Conservation (phyloP, 1,140 invertebrate species). For the Ceratina japonica region DNA sequence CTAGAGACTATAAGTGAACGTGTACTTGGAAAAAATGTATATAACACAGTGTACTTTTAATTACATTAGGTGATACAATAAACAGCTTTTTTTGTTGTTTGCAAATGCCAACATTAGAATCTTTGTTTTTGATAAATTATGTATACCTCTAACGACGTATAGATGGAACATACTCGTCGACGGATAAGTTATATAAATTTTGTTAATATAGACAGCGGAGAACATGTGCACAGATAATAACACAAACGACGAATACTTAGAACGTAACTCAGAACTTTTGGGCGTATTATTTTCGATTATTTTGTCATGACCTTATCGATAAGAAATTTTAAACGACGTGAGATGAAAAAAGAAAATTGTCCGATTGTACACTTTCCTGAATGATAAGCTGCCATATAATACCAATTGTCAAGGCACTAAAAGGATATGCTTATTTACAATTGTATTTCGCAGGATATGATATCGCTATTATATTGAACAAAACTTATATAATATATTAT, state of each 20-base stretch:
- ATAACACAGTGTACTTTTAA: conserved; percentile 80
- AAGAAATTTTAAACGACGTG: conserved; percentile 25
- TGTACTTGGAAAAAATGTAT: conserved; percentile 80
- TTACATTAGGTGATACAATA: conserved; percentile 78
- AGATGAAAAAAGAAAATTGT: conserved; percentile 30
- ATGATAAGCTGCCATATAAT: conserved; percentile 22
- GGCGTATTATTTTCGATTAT: conserved; percentile 31
- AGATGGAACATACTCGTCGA: conserved; percentile 8
- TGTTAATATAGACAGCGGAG: conserved; percentile 22
- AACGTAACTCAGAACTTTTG: conserved; percentile 27
- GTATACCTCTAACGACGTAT: conserved; percentile 24
- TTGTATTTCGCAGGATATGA: conserved; percentile 31
- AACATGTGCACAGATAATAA: conserved; percentile 21
- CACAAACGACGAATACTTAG: not conserved
- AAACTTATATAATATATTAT: conserved; percentile 35
- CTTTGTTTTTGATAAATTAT: conserved; percentile 43
- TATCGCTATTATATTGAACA: conserved; percentile 20
- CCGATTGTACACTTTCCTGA: conserved; percentile 15
- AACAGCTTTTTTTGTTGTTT: conserved; percentile 80
- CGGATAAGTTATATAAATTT: conserved; percentile 26
- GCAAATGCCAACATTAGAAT: conserved; percentile 69
- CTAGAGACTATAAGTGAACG: conserved; percentile 77
- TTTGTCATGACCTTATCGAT: conserved; percentile 26
- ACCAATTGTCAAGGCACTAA: conserved; percentile 37
- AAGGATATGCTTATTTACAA: conserved; percentile 39